These are phyloP conservation scores for Delia radicum DNA, from an alignment of 1,140 invertebrate species.

Conservation along the genomic window DNA sequence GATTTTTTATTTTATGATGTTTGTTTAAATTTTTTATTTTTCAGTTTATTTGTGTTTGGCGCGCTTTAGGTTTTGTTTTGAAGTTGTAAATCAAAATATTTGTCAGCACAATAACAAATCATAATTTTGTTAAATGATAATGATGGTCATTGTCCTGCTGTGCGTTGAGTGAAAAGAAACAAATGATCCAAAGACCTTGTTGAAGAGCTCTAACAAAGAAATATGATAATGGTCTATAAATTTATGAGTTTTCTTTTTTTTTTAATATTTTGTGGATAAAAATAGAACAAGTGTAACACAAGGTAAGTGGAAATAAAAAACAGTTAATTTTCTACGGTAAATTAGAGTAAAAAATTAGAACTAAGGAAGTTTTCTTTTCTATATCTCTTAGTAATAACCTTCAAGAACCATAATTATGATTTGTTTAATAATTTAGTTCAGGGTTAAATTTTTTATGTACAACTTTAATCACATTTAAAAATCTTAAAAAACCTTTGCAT, in stretches of 20 bases:
- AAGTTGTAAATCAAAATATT: slow-evolving; percentile 18
- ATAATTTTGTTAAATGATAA: background rate
- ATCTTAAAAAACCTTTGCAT: no score
- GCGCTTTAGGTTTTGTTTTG: background rate
- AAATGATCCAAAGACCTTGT: background rate
- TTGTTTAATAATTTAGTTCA: background rate
- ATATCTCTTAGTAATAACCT: no score
- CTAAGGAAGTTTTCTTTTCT: background rate
- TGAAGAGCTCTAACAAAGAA: background rate
- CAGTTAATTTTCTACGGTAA: background rate
- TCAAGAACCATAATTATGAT: background rate
- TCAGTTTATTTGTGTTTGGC: background rate
- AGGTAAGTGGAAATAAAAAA: background rate
- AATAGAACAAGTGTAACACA: background rate
- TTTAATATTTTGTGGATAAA: background rate
- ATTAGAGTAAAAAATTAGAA: background rate
- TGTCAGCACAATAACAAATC: slow-evolving; percentile 1
- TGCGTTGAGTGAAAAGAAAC: background rate
- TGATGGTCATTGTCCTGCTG: background rate
- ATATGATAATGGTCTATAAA: no score
- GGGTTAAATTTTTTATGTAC: no score
- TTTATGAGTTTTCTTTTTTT: background rate
- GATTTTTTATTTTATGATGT: background rate
- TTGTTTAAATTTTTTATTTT: background rate
- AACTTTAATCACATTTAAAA: no score